These are phyloP conservation scores for Crematogaster levior DNA, from an alignment of 2,888 invertebrate species.

Conservation along the genomic window DNA sequence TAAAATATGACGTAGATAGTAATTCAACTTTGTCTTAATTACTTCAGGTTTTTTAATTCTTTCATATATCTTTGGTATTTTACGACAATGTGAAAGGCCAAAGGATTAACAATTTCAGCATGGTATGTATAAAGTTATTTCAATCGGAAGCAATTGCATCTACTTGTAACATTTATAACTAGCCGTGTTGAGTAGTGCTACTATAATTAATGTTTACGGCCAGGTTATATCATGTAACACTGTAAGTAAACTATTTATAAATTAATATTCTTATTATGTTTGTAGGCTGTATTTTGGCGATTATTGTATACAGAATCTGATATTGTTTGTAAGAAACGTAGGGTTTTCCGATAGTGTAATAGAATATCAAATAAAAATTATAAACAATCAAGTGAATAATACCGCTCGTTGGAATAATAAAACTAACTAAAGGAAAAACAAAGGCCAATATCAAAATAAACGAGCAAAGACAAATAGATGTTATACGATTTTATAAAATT, in stretches of 20 bases:
- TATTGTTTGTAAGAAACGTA: neutral
- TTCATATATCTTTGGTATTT: neutral
- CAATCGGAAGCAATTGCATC: neutral
- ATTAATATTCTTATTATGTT: slow-evolving; percentile 6
- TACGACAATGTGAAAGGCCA: slow-evolving; percentile 1
- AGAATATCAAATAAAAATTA: too few relatives aligned
- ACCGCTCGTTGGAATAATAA: too few relatives aligned
- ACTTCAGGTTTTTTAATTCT: slow-evolving; percentile 4
- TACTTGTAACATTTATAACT: neutral
- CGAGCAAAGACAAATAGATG: too few relatives aligned
- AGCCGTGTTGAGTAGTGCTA: neutral
- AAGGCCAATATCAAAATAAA: too few relatives aligned
- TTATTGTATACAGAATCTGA: neutral
- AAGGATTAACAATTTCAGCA: neutral
- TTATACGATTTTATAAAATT: too few relatives aligned
- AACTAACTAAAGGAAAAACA: too few relatives aligned
- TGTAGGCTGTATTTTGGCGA: neutral
- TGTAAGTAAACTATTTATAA: neutral
- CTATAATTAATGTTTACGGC: slow-evolving; percentile 1
- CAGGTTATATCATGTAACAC: neutral
- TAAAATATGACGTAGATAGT: slow-evolving; percentile 3
- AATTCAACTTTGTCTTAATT: neutral
- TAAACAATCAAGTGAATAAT: too few relatives aligned
- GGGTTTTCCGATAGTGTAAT: neutral
- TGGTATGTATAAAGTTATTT: neutral